Base-by-base conservation (phyloP, 2,888 invertebrate genomes). In the Cheilosia soror region DNA sequence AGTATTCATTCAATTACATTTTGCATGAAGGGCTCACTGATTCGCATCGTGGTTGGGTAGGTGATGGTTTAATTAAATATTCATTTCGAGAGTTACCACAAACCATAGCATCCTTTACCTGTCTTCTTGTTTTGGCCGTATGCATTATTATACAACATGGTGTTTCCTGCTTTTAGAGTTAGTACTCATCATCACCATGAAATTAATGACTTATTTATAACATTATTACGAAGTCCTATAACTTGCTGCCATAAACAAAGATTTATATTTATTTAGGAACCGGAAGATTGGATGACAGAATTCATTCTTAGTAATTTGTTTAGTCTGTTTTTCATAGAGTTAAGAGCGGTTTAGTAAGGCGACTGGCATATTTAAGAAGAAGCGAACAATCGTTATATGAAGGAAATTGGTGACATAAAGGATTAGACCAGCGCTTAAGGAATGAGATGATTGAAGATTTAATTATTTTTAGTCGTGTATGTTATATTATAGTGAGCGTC, bases 201-300 rank as follows among this genome's bases (percentile, higher is more conserved):
- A 27, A 25, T 40, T 20, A 62, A 53, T 72, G 44, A 72, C 62
- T 62, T 62, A 72, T 62, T 31, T 72, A 72, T 72, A 62, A 51
- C 13, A 37, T 13, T 2, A 6, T n/a, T 25, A 42, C 40, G 20
- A 29, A 9, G 62, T 53, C 1, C 31, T 40, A 37, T 20, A 20
- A 20, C 60, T 58, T 49, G 11, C 11, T 1, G 11, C 5, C 5
- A 27, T 44, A 15, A 42, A 7, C 15, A 62, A n/a, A n/a, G 6
- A 42, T 37, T 9, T 37, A 27, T 15, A 15, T n/a, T 60, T 42
- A 42, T 60, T 4, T 6, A 9, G 44, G 5, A 6, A 31, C 6
- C 6, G 5, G 31, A 33, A 5, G 9, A 33, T 33, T 33, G 11
- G 37, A 11, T 37, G 37, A 0, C 37, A 11, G 11, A 1, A n/a